Base-by-base conservation (phyloP, 2,888 invertebrate genomes). In the Tyria jacobaeae region DNA sequence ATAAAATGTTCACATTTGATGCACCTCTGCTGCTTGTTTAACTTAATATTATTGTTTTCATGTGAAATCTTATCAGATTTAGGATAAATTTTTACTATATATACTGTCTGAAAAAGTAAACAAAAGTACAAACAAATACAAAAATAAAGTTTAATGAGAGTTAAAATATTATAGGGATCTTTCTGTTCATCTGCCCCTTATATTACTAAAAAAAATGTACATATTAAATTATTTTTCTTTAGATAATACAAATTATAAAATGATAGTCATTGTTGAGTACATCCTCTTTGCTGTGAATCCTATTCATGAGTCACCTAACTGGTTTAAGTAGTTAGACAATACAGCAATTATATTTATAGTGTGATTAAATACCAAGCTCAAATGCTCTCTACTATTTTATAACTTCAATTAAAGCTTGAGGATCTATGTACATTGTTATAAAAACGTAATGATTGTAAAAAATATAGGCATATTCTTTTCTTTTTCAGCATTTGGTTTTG, bases 291-390 rank as follows among this genome's bases (percentile, higher is more conserved):
- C 34, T 54, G 53, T 35, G 56, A 57, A 58, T 57, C 25, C 39
- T 31, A 55, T 54, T 56, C 51, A 66, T 81, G 79, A 82, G 60
- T 80, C 79, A 80, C 57, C 41, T 65, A 66, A 64, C 69, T 74
- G 57, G 62, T 73, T 70, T 65, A 73, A 70, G 70, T 67, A 75
- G 76, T 62, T 68, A 69, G 62, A 78, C 75, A 79, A 75, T 78
- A 62, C 70, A 66, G 62, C 74, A 78, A 81, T 82, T 79, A 75
- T 65, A 60, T 62, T 71, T 67, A 70, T 68, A 66, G 73, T 76
- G 63, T 70, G 70, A 74, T 76, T 76, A 71, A 65, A 78, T 71
- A 68, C 69, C 58, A 62, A 68, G 66, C 71, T 75, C 65, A 64
- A 71, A 65, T 64, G 66, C 53, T 70, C 31, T 24, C 69, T 58